phyloP scores from a whole-genome alignment of 2,797 vertebrate genomes.

The Ctenopoma kingsleyae region DNA sequence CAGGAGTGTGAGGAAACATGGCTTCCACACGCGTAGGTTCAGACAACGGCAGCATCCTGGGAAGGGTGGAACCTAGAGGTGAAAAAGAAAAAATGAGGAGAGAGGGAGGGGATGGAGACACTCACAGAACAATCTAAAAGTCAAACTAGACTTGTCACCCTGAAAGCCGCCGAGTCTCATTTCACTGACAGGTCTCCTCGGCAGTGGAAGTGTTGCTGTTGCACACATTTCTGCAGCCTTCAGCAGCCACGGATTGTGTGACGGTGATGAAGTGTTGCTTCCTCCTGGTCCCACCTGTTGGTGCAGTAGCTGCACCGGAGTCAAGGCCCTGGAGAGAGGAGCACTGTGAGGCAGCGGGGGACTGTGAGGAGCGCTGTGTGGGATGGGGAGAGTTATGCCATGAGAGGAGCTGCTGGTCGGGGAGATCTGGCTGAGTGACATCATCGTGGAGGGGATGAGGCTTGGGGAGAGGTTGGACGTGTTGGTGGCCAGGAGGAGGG shows the following conservation, averaged over 20 bases:
- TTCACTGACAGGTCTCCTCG: conserved; percentile 84
- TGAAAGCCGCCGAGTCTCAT: conserved; percentile 82
- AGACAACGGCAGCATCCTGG: conserved; percentile 83
- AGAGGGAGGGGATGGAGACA: neutral
- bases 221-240: conserved; percentile 81
- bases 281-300: conserved; percentile 74
- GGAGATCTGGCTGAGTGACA: conserved; percentile 77
- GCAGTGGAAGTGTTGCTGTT: conserved; percentile 88
- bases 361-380: conserved; percentile 83
- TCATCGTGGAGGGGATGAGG: conserved; percentile 82
- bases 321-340: conserved; percentile 85
- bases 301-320: conserved; percentile 81
- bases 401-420: conserved; percentile 69
- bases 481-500: conserved; percentile 71
- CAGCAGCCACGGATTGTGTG: conserved; percentile 76
- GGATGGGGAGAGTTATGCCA: conserved; percentile 77
- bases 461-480: conserved; percentile 78
- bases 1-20: conserved; percentile 83
- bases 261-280: conserved; percentile 55
- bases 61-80: conserved; percentile 82
- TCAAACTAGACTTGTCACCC: conserved; percentile 62
- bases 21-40: conserved; percentile 83
- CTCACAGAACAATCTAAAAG: neutral
- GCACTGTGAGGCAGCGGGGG: conserved; percentile 86
- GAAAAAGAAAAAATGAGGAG: neutral